Percentiles rank a stretch among this genome's conserved stretches.
phyloP scores from a whole-genome alignment of 2,888 invertebrate genomes.

The Fragum whitleyi region DNA sequence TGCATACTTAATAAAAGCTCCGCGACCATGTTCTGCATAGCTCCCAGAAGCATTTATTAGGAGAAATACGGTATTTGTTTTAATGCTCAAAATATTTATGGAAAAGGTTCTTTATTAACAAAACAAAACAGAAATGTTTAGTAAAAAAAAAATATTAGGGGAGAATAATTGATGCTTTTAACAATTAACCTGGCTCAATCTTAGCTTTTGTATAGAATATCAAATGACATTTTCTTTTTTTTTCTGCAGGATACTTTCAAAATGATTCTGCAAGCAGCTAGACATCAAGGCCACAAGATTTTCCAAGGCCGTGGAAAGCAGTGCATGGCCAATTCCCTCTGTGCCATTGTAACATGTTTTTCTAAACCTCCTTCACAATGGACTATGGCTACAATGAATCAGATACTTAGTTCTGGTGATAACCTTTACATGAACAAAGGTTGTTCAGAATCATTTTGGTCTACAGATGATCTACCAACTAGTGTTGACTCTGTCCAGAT shows the following conservation, averaged over 20 bases:
- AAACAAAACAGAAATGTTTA: background rate
- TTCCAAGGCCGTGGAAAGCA: slow-evolving; percentile 26
- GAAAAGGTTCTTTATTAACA: background rate
- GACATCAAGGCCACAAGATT: slow-evolving; percentile 16
- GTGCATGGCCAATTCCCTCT: slow-evolving; percentile 30
- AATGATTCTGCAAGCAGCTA: slow-evolving; percentile 18
- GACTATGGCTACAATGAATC: slow-evolving; percentile 4
- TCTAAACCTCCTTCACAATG: slow-evolving; percentile 14
- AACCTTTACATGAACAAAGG: slow-evolving; percentile 14
- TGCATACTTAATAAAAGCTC: too few species aligned
- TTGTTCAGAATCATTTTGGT: slow-evolving; percentile 18
- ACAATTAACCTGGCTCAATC: background rate
- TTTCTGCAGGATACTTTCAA: background rate
- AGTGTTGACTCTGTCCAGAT: background rate
- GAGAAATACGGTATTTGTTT: background rate
- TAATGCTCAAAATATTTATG: background rate
- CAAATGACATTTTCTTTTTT: background rate
- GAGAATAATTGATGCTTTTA: background rate
- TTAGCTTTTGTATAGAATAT: background rate
- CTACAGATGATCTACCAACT: slow-evolving; percentile 19
- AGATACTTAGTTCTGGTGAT: slow-evolving; percentile 16
- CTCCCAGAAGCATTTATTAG: too few species aligned
- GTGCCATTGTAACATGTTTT: background rate
- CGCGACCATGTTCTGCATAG: too few species aligned
- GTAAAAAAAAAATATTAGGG: background rate